A percentile compares a stretch with the other conserved stretches of the same genome.
phyloP scores from a whole-genome alignment of 1,140 invertebrate species.

The Patella vulgata region DNA sequence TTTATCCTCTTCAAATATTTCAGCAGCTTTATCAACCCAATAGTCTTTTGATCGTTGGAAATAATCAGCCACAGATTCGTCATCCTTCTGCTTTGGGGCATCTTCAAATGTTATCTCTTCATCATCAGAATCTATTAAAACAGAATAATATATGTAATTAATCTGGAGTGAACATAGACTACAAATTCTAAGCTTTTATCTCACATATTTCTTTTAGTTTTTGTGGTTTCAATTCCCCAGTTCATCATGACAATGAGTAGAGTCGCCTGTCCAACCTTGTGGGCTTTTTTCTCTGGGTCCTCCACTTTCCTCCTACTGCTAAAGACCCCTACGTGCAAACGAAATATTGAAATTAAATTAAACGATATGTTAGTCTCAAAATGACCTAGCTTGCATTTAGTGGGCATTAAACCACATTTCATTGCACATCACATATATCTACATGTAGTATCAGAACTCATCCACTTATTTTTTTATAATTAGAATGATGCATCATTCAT shows the following conservation, averaged over 20 bases:
- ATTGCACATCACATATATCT: background rate
- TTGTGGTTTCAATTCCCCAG: background rate
- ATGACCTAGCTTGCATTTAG: too few relatives aligned
- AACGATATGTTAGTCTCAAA: too few relatives aligned
- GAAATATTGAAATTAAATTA: too few relatives aligned
- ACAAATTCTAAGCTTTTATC: background rate
- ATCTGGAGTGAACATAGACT: background rate
- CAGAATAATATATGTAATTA: background rate
- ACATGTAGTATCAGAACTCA: background rate
- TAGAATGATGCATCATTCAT: too few relatives aligned
- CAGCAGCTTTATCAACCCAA: constrained; percentile 43
- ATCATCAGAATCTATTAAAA: constrained; percentile 9
- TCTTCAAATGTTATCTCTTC: constrained; percentile 47
- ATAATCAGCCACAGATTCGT: constrained; percentile 34
- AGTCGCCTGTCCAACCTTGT: too few relatives aligned
- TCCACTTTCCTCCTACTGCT: too few relatives aligned
- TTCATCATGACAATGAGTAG: background rate
- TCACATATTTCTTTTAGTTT: background rate
- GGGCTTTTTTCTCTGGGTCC: too few relatives aligned
- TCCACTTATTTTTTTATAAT: background rate
- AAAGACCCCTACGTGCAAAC: too few relatives aligned
- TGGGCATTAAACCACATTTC: too few relatives aligned
- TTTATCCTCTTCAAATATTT: constrained; percentile 41
- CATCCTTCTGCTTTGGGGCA: constrained; percentile 30
- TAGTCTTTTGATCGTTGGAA: constrained; percentile 45